These are phyloP conservation scores for Orthosia cruda DNA, from an alignment of 2,888 invertebrate genomes.

Conservation along the genomic window DNA sequence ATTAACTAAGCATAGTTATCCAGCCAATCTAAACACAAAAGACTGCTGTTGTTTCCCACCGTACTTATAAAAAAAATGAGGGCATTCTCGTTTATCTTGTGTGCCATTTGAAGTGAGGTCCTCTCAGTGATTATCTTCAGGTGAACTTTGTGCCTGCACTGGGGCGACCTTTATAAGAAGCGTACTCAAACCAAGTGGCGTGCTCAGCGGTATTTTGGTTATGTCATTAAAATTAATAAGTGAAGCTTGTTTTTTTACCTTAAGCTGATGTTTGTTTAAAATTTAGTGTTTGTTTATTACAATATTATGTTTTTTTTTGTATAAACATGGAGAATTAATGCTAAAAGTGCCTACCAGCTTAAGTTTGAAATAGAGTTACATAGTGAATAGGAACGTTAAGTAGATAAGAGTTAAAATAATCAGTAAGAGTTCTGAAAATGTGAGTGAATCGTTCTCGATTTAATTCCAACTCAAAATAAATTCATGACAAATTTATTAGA, in stretches of 20 bases:
- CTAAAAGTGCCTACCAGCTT: too few relatives aligned
- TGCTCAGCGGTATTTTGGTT: constrained; percentile 86
- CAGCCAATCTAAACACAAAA: constrained; percentile 53
- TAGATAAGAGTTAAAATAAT: too few relatives aligned
- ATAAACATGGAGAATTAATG: too few relatives aligned
- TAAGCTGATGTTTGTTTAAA: constrained; percentile 13
- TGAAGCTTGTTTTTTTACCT: constrained; percentile 68
- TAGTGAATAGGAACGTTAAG: too few relatives aligned
- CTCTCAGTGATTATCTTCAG: constrained; percentile 85
- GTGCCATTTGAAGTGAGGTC: constrained; percentile 85
- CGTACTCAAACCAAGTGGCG: constrained; percentile 81
- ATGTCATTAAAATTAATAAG: constrained; percentile 89
- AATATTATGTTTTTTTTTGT: not conserved
- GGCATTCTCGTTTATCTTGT: constrained; percentile 87
- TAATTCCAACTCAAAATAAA: too few relatives aligned
- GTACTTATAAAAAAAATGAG: constrained; percentile 77
- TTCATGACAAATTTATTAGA: not conserved
- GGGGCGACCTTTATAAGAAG: constrained; percentile 86
- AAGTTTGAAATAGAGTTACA: not conserved
- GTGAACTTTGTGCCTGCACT: constrained; percentile 83
- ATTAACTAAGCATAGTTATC: constrained; percentile 16
- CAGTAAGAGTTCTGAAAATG: too few relatives aligned
- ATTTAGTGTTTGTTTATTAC: not conserved
- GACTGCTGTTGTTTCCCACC: constrained; percentile 66
- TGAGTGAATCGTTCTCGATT: too few relatives aligned